Evolutionary conservation across 92 coral and sea anemone species (phyloP).

Genomic region (Porites rus): DNA sequence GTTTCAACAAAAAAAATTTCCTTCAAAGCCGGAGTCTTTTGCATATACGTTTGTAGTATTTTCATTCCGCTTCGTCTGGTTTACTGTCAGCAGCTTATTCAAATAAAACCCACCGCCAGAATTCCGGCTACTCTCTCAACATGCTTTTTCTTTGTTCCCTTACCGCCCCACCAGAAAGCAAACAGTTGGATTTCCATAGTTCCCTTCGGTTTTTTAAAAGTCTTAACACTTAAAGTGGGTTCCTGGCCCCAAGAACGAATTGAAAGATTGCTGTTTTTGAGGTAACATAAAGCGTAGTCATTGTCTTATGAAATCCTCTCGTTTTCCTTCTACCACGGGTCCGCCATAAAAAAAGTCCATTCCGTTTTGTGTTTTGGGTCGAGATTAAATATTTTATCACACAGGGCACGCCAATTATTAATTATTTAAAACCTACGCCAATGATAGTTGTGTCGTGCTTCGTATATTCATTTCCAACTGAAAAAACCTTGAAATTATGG

Average conservation of each 20-base stretch:
- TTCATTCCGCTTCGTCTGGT: not conserved
- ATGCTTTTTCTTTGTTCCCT: too few species aligned
- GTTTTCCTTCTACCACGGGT: not conserved
- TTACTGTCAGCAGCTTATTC: too few species aligned
- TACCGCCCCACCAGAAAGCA: too few species aligned
- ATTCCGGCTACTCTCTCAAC: too few species aligned
- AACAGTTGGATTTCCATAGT: too few species aligned
- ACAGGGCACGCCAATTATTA: constrained; percentile 17
- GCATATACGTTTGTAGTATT: not conserved
- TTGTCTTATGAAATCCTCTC: not conserved
- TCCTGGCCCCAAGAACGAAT: not conserved
- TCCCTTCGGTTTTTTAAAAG: too few species aligned
- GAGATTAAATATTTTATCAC: constrained; percentile 14
- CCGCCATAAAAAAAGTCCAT: not conserved
- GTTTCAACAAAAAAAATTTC: not conserved
- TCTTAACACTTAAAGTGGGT: too few species aligned
- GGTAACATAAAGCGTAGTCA: not conserved
- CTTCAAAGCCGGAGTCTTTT: not conserved
- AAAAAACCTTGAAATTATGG: not conserved
- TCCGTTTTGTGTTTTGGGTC: not conserved
- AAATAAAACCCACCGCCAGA: too few species aligned
- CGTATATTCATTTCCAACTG: not conserved
- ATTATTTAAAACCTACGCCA: constrained; percentile 23
- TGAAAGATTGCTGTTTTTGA: not conserved
- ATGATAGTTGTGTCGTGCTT: not conserved